Base-by-base conservation (phyloP, 1,140 invertebrate genomes). In the Scylla paramamosain region DNA sequence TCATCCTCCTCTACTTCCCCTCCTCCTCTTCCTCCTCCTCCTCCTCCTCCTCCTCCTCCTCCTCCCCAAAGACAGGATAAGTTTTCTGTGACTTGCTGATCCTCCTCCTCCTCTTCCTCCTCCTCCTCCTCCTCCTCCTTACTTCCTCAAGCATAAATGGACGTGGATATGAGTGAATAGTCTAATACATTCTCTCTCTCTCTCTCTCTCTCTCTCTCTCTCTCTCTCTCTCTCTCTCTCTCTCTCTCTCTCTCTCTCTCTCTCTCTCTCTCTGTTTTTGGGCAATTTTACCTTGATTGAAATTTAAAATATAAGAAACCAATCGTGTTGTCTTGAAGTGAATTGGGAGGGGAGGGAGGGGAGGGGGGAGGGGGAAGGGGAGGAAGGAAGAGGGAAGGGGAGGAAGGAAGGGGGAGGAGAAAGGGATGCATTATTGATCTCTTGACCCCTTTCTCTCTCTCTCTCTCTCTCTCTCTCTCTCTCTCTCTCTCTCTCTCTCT, bases 141-240 rank as follows among this genome's bases (percentile, higher is more conserved):
- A 25, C 67, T 59, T 59, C 52, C 67, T 20, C 6, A n/a, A 77
- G n/a, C 67, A n/a, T n/a, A 77, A 77, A 77, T 77, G 67, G 67
- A 77, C n/a, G 8, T 77, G n/a, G 25, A n/a, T 20, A 77, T 77
- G 25, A 77, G 67, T 59, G 52, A 77, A 25, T n/a, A 2, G 67
- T n/a, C 67, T 77, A 12, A 20, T 20, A 20, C 67, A 20, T 20
- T 77, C 67, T 77, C 67, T 77, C 67, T 77, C 67, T 77, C 67
- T 77, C 67, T 77, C 67, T 77, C 67, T 77, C 67, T 77, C 67
- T 77, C 67, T 77, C 67, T 77, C 67, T 77, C 67, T 77, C 67
- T 77, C 67, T 77, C 67, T 77, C 67, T 77, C 67, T 77, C 67
- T 77, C 67, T 77, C 67, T 77, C 67, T 77, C 67, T 77, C 67